Conservation (phyloP, 2,888 invertebrate species). For the Macropis europaea region DNA sequence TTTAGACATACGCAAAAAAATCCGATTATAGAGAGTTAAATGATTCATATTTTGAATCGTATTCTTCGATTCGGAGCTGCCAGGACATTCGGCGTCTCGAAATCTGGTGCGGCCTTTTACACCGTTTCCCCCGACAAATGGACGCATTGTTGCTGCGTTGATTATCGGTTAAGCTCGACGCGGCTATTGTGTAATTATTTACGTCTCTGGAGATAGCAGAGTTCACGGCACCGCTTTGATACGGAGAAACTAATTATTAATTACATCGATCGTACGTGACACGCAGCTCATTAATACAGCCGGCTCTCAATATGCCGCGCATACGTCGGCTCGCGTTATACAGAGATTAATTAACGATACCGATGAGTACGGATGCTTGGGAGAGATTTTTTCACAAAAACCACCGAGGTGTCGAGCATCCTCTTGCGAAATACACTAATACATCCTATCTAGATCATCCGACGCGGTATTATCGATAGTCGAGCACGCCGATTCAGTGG, state of each 20-base stretch:
- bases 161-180: constrained; percentile 20
- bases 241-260: constrained; percentile 53
- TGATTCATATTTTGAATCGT: no score
- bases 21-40: no score
- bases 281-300: constrained; percentile 34
- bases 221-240: constrained; percentile 42
- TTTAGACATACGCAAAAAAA: no score
- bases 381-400: constrained; percentile 1
- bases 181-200: constrained; percentile 54
- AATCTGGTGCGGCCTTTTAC: background rate
- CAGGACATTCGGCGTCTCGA: no score
- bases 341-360: constrained; percentile 47
- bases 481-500: background rate
- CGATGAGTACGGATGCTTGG: background rate
- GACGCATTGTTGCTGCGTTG: constrained; percentile 8
- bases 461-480: background rate
- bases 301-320: background rate
- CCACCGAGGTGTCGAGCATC: background rate
- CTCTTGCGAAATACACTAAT: background rate
- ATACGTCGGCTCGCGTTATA: constrained; percentile 35
- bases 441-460: background rate
- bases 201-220: constrained; percentile 39
- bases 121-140: background rate
- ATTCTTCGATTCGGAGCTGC: no score
- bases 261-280: constrained; percentile 40